Percentiles rank a stretch among this genome's conserved stretches.
Evolutionary conservation across 1,140 invertebrate genomes (phyloP).

Genomic region (Drosophila oshimai): DNA sequence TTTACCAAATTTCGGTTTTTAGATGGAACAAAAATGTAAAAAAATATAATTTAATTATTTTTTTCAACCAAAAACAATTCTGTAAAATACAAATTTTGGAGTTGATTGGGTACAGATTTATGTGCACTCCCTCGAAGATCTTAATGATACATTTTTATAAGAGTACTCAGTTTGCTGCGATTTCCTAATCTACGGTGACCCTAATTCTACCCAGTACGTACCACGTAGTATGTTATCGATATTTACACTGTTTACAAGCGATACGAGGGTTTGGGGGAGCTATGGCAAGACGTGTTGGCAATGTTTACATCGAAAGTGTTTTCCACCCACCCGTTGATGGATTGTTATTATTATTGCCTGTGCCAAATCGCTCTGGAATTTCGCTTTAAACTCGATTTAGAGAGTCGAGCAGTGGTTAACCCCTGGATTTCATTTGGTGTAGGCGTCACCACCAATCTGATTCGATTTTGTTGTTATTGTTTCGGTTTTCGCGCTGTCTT

Average conservation of each 20-base stretch:
- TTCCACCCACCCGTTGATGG: conserved; percentile 8
- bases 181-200: conserved; percentile 28
- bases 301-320: conserved; percentile 19
- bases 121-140: no score
- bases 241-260: conserved; percentile 32
- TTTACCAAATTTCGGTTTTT: neutral
- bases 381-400: neutral
- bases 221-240: conserved; percentile 26
- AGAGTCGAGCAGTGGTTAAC: neutral
- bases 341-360: neutral
- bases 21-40: no score
- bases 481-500: conserved; percentile 28
- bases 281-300: conserved; percentile 6
- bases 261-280: conserved; percentile 5
- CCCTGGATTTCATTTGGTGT: neutral
- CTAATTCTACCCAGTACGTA: conserved; percentile 6
- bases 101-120: no score
- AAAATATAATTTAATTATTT: neutral
- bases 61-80: no score
- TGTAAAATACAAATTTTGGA: neutral
- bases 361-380: neutral
- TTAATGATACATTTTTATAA: neutral
- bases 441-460: conserved; percentile 23
- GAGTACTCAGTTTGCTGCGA: neutral
- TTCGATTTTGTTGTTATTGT: conserved; percentile 25